Evolutionary conservation across 30 jellyfish, hydroid and myxozoan species (phyloP).

Genomic region (Pseudorhiza aurosa): DNA sequence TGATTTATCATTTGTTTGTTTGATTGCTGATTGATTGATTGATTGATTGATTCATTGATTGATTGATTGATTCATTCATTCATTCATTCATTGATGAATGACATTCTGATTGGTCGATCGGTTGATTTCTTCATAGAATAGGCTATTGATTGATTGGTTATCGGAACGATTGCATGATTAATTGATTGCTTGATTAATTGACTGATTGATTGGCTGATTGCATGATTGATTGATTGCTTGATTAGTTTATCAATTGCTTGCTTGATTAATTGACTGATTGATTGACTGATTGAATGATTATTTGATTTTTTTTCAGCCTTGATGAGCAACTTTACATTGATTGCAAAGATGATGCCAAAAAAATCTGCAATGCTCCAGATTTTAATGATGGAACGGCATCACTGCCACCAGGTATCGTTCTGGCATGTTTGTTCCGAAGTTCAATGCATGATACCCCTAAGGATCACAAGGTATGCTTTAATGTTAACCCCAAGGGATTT

Average conservation of each 20-base stretch:
- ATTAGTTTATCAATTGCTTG: too few relatives aligned
- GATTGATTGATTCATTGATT: too few relatives aligned
- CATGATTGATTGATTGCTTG: too few relatives aligned
- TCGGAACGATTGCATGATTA: too few relatives aligned
- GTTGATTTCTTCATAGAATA: slow-evolving; percentile 27
- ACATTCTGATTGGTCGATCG: slow-evolving; percentile 22
- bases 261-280: too few relatives aligned
- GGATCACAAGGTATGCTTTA: slow-evolving; percentile 63
- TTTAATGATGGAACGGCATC: slow-evolving; percentile 50
- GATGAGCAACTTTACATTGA: slow-evolving; percentile 79
- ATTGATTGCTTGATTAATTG: too few relatives aligned
- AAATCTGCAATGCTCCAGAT: slow-evolving; percentile 87
- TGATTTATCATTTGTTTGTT: too few relatives aligned
- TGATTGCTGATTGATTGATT: too few relatives aligned
- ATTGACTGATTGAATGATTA: not conserved
- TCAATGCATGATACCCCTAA: slow-evolving; percentile 44
- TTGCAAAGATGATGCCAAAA: slow-evolving; percentile 93
- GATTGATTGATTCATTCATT: too few relatives aligned
- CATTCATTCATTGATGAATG: too few relatives aligned
- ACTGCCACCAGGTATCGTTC: slow-evolving; percentile 84
- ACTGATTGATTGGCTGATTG: too few relatives aligned
- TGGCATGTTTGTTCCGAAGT: slow-evolving; percentile 87
- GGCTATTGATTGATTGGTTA: slow-evolving; percentile 3
- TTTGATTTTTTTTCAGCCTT: slow-evolving; percentile 52
- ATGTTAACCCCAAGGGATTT: not conserved